Conservation (phyloP, 2,888 invertebrate genomes). For the Anodontia alba region DNA sequence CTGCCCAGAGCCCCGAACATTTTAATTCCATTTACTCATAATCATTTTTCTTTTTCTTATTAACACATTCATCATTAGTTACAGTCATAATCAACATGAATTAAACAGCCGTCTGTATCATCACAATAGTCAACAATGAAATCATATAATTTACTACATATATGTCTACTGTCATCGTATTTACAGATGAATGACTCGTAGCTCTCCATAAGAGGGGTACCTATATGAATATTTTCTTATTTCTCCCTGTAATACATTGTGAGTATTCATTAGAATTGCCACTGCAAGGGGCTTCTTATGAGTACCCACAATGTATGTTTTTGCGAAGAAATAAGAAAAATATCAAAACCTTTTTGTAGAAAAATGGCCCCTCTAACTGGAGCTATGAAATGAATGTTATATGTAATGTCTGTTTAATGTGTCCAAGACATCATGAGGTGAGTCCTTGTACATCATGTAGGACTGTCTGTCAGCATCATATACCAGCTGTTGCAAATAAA, state of each 20-base stretch:
- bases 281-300: too few relatives aligned
- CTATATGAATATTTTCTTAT: too few relatives aligned
- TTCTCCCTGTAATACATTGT: too few relatives aligned
- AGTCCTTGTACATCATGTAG: slow-evolving; percentile 2
- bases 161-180: background rate
- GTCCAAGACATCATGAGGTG: slow-evolving; percentile 19
- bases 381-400: too few relatives aligned
- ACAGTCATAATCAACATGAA: background rate
- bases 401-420: slow-evolving; percentile 12
- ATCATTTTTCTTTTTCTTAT: background rate
- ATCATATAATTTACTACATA: background rate
- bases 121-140: background rate
- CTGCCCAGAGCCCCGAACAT: too few relatives aligned
- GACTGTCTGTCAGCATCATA: slow-evolving; percentile 5
- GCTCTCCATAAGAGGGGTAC: too few relatives aligned
- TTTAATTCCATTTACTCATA: background rate
- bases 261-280: too few relatives aligned
- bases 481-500: background rate
- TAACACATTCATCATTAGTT: background rate
- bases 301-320: too few relatives aligned
- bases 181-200: slow-evolving; percentile 15
- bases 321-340: too few relatives aligned
- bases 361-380: too few relatives aligned
- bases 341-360: too few relatives aligned
- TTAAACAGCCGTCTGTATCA: background rate